Percentiles rank a stretch among this genome's conserved stretches.
phyloP scores from a whole-genome alignment of 2,113 vertebrate genomes.

The Lepus europaeus region DNA sequence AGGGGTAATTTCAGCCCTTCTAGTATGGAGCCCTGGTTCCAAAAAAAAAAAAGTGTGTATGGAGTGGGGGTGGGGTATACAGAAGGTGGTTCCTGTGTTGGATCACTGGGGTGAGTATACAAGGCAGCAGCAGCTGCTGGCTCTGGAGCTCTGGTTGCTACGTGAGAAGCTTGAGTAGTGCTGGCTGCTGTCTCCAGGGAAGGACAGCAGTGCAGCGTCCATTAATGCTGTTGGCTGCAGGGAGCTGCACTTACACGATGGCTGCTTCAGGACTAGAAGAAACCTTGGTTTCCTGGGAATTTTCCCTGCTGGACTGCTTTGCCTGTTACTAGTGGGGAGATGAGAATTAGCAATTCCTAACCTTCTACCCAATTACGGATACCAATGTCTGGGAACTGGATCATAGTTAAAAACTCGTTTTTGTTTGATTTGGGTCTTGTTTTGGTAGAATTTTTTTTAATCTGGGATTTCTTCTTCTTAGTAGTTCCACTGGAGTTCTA shows the following conservation, averaged over 20 bases:
- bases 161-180: constrained; percentile 92
- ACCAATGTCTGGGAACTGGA: constrained; percentile 54
- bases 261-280: constrained; percentile 79
- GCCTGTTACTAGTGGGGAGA: constrained; percentile 61
- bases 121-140: constrained; percentile 90
- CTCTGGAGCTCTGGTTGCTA: constrained; percentile 91
- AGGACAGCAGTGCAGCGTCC: constrained; percentile 90
- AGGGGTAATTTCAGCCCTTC: constrained; percentile 70
- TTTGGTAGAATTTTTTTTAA: constrained; percentile 18
- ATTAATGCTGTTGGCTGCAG: constrained; percentile 89
- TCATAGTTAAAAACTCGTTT: constrained; percentile 3
- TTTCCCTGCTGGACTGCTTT: constrained; percentile 76
- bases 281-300: constrained; percentile 75
- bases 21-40: constrained; percentile 65
- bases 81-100: constrained; percentile 87
- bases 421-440: constrained; percentile 36
- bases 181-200: constrained; percentile 92
- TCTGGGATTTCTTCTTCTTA: constrained; percentile 62
- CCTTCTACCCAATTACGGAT: constrained; percentile 67
- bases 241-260: constrained; percentile 84
- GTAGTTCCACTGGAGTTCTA: constrained; percentile 73
- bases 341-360: constrained; percentile 65
- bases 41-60: constrained; percentile 57
- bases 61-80: constrained; percentile 83
- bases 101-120: constrained; percentile 88